Conservation (phyloP, 2,888 invertebrate species). For the Hemithea aestivaria region DNA sequence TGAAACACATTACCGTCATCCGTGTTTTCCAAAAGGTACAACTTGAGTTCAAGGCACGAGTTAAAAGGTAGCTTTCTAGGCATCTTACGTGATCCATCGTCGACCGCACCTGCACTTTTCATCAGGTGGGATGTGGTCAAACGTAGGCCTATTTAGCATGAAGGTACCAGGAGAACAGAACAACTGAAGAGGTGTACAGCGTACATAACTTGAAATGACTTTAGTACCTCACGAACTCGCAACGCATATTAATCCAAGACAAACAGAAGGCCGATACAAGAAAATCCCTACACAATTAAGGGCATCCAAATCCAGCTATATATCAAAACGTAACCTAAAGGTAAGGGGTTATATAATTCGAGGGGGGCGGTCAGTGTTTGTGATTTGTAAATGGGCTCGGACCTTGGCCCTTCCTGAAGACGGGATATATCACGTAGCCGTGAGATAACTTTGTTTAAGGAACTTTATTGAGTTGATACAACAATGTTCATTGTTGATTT, state of each 20-base stretch:
- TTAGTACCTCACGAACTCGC: too few relatives aligned
- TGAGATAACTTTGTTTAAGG: slow-evolving; percentile 69
- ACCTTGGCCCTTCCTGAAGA: slow-evolving; percentile 76
- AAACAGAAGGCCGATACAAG: background rate
- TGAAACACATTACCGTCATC: too few relatives aligned
- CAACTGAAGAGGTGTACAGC: too few relatives aligned
- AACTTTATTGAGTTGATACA: slow-evolving; percentile 47
- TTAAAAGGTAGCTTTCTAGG: too few relatives aligned
- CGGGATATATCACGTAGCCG: slow-evolving; percentile 76
- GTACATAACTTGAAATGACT: too few relatives aligned
- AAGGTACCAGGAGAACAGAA: background rate
- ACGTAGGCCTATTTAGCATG: too few relatives aligned
- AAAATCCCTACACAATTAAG: background rate
- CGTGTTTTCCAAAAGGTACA: too few relatives aligned
- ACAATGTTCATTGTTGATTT: too few relatives aligned
- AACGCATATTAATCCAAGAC: slow-evolving; percentile 16
- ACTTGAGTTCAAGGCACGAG: too few relatives aligned
- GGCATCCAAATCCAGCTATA: slow-evolving; percentile 59
- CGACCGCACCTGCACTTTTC: too few relatives aligned
- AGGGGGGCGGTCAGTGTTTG: slow-evolving; percentile 75
- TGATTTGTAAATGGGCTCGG: slow-evolving; percentile 79
- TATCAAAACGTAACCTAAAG: slow-evolving; percentile 62
- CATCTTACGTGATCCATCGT: too few relatives aligned
- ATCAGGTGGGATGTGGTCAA: too few relatives aligned
- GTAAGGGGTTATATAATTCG: slow-evolving; percentile 50